Percentiles rank a stretch among this genome's conserved stretches.
phyloP scores from a whole-genome alignment of 2,797 vertebrate genomes.

The Parauchenoglanis punctatus region DNA sequence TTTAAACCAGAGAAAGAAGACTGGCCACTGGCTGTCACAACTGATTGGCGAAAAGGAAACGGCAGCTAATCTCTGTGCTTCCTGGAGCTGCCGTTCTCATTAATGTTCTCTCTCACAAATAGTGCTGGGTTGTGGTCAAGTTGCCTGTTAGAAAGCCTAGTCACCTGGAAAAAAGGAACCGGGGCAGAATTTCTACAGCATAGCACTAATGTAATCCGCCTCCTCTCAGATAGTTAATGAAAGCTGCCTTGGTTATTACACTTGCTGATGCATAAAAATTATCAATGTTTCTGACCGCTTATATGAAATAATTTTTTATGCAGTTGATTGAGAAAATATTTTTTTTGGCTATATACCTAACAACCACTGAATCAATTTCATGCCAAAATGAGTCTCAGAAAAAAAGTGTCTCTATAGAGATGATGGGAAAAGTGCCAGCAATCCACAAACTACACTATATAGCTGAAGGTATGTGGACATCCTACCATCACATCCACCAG shows the following conservation, averaged over 20 bases:
- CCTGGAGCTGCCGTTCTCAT: conserved; percentile 13
- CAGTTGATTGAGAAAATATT: background rate
- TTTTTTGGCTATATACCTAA: background rate
- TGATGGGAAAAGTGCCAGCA: background rate
- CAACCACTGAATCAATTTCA: background rate
- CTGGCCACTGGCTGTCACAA: conserved; percentile 34
- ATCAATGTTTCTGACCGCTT: background rate
- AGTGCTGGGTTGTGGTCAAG: conserved; percentile 11
- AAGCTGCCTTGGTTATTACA: background rate
- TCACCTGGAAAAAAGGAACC: background rate
- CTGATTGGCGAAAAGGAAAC: conserved; percentile 24
- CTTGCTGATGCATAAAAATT: background rate
- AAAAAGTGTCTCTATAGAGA: background rate
- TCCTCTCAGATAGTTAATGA: background rate
- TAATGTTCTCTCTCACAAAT: conserved; percentile 1
- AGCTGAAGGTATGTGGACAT: background rate
- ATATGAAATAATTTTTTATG: background rate
- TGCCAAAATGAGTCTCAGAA: too few species aligned
- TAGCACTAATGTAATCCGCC: background rate
- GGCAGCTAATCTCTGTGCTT: conserved; percentile 38
- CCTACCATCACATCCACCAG: background rate
- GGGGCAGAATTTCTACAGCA: background rate
- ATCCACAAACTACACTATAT: background rate
- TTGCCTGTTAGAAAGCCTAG: background rate
- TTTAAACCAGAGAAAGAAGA: conserved; percentile 38